Evolutionary conservation across 2,888 invertebrate species (phyloP), one percentile per base, ranked within the genome.

Genomic region (Lepidocyrtoides sp.): DNA sequence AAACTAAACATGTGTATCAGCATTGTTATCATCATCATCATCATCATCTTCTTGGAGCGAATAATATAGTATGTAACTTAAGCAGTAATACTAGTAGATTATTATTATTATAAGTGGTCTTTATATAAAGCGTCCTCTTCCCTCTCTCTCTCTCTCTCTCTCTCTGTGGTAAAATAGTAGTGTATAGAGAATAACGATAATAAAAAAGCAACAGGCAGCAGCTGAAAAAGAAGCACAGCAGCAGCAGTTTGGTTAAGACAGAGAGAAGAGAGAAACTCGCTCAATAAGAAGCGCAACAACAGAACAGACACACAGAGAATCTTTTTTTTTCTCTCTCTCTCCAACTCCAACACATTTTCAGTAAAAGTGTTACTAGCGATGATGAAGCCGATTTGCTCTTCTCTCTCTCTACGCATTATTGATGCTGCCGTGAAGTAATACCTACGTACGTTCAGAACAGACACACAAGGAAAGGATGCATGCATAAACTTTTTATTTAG

Each of bases 1-100:
- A 77, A 72, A 54, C 75, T 48, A 79, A 88, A 75, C 83, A 83
- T 89, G 75, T 82, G 75, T 72, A 29, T 60, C 14, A 14, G 26
- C 10, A 60, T 66, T 66, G 29, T 32, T 77, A 26, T 77, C 12
- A 72, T 79, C 26, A 79, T 79, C 77, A n/a, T 14, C 7, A 10
- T 51, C 26, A 17, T 8, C 26, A 23, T 17, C 2, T 44, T 72
- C 10, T 72, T 17, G 0, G 41, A 44, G 72, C n/a, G n/a, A n/a
- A n/a, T n/a, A n/a, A n/a, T n/a, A n/a, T n/a, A 44, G 44, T 4
- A 72, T n/a, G 20, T 17, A 17, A 29, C 29, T 66, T 29, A 17
- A 66, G n/a, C n/a, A 66, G 66, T 14, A n/a, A 12, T 8, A 60
- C 5, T 14, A n/a, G 26, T n/a, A n/a, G n/a, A n/a, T n/a, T n/a